These are phyloP conservation scores for Lepidocyrtinus sp. DNA, from an alignment of 2,888 invertebrate species.

Conservation along the genomic window DNA sequence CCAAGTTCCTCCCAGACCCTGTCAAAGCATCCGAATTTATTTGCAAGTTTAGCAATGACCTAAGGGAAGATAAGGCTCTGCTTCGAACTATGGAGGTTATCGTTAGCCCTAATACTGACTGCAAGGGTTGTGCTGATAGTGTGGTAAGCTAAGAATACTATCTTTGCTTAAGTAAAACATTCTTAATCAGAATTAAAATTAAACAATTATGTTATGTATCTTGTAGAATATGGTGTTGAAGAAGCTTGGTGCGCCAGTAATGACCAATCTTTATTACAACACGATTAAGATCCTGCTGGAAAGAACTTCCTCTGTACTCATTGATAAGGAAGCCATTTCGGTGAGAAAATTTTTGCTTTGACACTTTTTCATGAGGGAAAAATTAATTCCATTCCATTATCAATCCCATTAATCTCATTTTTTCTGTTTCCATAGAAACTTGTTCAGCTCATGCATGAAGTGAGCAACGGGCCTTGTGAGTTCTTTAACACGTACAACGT, in stretches of 20 bases:
- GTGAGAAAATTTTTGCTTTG: slow-evolving; percentile 72
- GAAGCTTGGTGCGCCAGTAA: slow-evolving; percentile 93
- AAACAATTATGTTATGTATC: slow-evolving; percentile 41
- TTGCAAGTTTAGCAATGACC: slow-evolving; percentile 84
- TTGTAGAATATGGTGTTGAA: slow-evolving; percentile 85
- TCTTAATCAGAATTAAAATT: background rate
- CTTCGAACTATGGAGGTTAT: slow-evolving; percentile 87
- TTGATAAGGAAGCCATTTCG: slow-evolving; percentile 90
- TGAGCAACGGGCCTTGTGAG: slow-evolving; percentile 79
- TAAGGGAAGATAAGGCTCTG: slow-evolving; percentile 80
- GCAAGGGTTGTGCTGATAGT: slow-evolving; percentile 91
- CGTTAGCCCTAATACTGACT: slow-evolving; percentile 90
- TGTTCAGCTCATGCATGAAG: slow-evolving; percentile 80
- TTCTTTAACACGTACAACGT: slow-evolving; percentile 84
- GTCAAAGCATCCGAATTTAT: slow-evolving; percentile 92
- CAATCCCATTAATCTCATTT: slow-evolving; percentile 1
- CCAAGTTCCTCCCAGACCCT: slow-evolving; percentile 91
- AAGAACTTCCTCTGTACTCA: slow-evolving; percentile 95
- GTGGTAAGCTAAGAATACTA: slow-evolving; percentile 74
- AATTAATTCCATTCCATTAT: background rate
- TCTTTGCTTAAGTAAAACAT: too few species aligned
- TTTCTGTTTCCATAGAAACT: slow-evolving; percentile 73
- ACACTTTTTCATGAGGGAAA: too few species aligned
- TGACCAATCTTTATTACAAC: slow-evolving; percentile 96
- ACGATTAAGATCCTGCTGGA: slow-evolving; percentile 96